These are phyloP conservation scores for Diploptera punctata DNA, from an alignment of 2,888 invertebrate genomes.

Conservation along the genomic window DNA sequence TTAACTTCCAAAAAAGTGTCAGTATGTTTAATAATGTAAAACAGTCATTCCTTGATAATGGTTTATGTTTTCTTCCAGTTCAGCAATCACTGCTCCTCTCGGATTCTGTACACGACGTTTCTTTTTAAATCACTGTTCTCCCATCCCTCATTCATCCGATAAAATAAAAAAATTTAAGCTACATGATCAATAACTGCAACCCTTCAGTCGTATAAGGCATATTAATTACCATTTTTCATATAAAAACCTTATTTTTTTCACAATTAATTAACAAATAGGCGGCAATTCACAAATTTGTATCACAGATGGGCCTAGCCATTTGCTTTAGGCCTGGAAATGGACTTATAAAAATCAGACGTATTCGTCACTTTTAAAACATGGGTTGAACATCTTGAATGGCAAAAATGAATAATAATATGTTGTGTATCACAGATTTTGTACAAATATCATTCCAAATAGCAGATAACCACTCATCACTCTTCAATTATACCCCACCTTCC, in stretches of 20 bases:
- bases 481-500: neutral
- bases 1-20: too few relatives aligned
- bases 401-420: neutral
- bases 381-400: neutral
- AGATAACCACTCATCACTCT: neutral
- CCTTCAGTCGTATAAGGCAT: neutral
- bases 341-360: neutral
- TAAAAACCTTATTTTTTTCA: neutral
- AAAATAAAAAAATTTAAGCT: neutral
- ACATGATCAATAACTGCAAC: neutral
- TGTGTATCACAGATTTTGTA: neutral
- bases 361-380: neutral
- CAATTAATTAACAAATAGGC: conserved; percentile 21
- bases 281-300: conserved; percentile 6
- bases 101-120: neutral
- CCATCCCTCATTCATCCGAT: neutral
- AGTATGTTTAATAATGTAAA: too few relatives aligned
- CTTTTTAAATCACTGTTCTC: neutral
- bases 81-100: neutral
- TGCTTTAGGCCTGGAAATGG: conserved; percentile 23
- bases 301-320: conserved; percentile 26
- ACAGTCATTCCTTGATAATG: too few relatives aligned
- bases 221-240: neutral
- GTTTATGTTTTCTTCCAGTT: too few relatives aligned
- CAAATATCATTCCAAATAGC: neutral